These are phyloP conservation scores for Hyphantria cunea DNA, from an alignment of 1,140 invertebrate species.

Conservation along the genomic window DNA sequence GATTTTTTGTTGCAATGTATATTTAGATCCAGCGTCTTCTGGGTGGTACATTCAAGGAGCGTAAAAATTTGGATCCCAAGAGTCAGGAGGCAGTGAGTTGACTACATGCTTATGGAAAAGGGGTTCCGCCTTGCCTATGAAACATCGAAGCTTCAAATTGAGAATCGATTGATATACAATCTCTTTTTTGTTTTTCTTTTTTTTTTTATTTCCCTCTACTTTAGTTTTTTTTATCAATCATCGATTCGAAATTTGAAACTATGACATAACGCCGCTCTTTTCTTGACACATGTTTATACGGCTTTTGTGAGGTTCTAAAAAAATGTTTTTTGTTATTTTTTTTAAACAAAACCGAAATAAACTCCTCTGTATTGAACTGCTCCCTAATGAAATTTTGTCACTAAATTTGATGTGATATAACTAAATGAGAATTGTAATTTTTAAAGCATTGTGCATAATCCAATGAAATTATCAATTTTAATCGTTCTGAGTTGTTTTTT, in stretches of 20 bases:
- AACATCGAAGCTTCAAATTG: slow-evolving; percentile 8
- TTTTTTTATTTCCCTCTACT: not conserved
- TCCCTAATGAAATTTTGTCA: slow-evolving; percentile 1
- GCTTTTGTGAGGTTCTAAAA: not conserved
- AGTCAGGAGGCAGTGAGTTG: slow-evolving; percentile 85
- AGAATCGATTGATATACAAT: slow-evolving; percentile 7
- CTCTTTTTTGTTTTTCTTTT: not conserved
- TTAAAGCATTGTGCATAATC: too few relatives aligned
- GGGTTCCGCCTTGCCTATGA: slow-evolving; percentile 17
- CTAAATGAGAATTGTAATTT: too few relatives aligned
- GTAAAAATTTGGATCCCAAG: slow-evolving; percentile 82
- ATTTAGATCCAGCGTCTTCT: slow-evolving; percentile 84
- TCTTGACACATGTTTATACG: not conserved
- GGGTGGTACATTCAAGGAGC: slow-evolving; percentile 83
- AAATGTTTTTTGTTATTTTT: not conserved
- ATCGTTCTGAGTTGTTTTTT: not conserved
- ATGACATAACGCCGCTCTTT: not conserved
- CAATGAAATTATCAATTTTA: too few relatives aligned
- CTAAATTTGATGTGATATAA: not conserved
- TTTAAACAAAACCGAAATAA: not conserved
- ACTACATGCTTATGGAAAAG: slow-evolving; percentile 25
- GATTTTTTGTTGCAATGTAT: slow-evolving; percentile 51
- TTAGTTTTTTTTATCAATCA: not conserved
- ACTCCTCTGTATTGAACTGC: too few relatives aligned
- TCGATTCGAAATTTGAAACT: slow-evolving; percentile 1